phyloP scores from a whole-genome alignment of 1,140 invertebrate species.

The Drosophila rufa region DNA sequence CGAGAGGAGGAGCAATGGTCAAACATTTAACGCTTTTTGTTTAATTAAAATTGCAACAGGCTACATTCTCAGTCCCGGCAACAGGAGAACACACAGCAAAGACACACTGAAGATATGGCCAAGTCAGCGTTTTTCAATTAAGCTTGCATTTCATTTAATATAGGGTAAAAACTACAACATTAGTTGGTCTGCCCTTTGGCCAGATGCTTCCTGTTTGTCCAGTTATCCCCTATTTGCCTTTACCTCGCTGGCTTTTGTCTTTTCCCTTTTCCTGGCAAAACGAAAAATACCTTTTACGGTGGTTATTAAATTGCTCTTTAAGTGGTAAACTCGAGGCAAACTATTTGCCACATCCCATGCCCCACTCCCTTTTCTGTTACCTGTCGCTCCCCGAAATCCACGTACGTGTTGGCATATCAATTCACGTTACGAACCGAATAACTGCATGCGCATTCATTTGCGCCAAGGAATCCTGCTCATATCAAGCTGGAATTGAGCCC shows the following conservation, averaged over 20 bases:
- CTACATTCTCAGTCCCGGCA: slow-evolving; percentile 13
- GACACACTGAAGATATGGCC: slow-evolving; percentile 3
- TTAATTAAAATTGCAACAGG: slow-evolving; percentile 82
- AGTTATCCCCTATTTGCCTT: slow-evolving; percentile 58
- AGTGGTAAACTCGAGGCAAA: slow-evolving; percentile 20
- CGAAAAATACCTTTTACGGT: slow-evolving; percentile 26
- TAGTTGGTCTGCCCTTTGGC: slow-evolving; percentile 36
- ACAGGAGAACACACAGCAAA: slow-evolving; percentile 9
- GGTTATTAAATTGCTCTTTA: slow-evolving; percentile 53
- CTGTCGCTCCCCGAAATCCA: slow-evolving; percentile 23
- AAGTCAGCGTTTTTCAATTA: slow-evolving; percentile 76
- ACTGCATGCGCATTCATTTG: slow-evolving; percentile 64
- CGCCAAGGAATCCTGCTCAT: slow-evolving; percentile 51
- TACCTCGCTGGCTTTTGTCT: slow-evolving; percentile 19
- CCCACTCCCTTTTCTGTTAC: slow-evolving; percentile 10
- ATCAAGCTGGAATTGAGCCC: slow-evolving; percentile 32
- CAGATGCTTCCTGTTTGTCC: slow-evolving; percentile 42
- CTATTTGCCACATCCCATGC: slow-evolving; percentile 14
- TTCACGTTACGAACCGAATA: slow-evolving; percentile 49
- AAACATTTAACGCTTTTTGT: slow-evolving; percentile 82
- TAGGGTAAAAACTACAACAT: slow-evolving; percentile 43
- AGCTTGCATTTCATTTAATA: slow-evolving; percentile 73
- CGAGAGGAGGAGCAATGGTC: slow-evolving; percentile 51
- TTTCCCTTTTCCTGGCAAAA: neutral
- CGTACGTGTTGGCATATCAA: slow-evolving; percentile 63